A percentile compares a stretch with the other conserved stretches of the same genome.
Evolutionary conservation across 1,140 invertebrate genomes (phyloP).

Genomic region (Odontomachus brunneus): DNA sequence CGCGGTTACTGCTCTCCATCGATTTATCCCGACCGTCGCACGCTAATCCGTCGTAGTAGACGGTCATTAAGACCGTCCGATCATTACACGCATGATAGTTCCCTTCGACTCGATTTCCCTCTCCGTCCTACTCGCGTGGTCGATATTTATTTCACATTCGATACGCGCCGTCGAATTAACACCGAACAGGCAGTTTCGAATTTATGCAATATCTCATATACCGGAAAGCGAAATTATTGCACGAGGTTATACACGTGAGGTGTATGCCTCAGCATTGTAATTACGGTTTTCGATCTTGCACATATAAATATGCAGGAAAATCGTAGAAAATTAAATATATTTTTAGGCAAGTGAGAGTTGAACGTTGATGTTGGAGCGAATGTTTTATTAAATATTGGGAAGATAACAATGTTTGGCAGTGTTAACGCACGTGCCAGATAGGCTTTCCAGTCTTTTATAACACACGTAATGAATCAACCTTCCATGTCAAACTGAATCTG

Average conservation of each 20-base stretch:
- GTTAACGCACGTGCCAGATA: too few relatives aligned
- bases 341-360: too few relatives aligned
- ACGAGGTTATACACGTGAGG: not conserved
- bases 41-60: slow-evolving; percentile 59
- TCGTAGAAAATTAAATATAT: too few relatives aligned
- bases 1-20: slow-evolving; percentile 64
- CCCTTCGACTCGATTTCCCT: slow-evolving; percentile 54
- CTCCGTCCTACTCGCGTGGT: slow-evolving; percentile 38
- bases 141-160: slow-evolving; percentile 71
- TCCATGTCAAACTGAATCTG: too few relatives aligned
- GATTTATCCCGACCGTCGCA: slow-evolving; percentile 68
- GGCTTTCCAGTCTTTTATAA: too few relatives aligned
- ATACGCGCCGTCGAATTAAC: slow-evolving; percentile 42
- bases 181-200: not conserved
- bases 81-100: slow-evolving; percentile 74
- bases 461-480: too few relatives aligned
- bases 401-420: too few relatives aligned
- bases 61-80: slow-evolving; percentile 73
- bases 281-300: too few relatives aligned
- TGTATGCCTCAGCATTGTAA: too few relatives aligned
- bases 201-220: slow-evolving; percentile 14
- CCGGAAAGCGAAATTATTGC: slow-evolving; percentile 1
- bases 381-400: too few relatives aligned
- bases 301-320: too few relatives aligned
- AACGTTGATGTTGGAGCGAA: too few relatives aligned